phyloP scores from a whole-genome alignment of 2,113 vertebrate genomes.

The Equus quagga region DNA sequence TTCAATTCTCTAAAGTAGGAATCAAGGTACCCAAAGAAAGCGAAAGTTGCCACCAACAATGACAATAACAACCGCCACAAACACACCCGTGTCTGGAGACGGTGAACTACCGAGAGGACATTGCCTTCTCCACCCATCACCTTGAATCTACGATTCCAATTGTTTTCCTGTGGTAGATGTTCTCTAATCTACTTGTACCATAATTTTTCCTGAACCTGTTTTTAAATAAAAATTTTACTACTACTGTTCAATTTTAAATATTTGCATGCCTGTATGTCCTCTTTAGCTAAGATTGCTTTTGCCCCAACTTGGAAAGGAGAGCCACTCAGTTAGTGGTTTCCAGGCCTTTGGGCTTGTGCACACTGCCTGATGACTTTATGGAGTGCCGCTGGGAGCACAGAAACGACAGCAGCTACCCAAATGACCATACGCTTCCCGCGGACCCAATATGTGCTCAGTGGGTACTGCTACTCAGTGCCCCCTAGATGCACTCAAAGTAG shows the following conservation, averaged over 20 bases:
- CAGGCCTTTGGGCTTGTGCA: not conserved
- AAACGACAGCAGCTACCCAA: not conserved
- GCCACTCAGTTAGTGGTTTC: not conserved
- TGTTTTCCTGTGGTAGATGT: not conserved
- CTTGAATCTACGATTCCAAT: not conserved
- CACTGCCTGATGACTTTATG: not conserved
- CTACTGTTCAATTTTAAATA: constrained; percentile 7
- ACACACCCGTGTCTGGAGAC: not conserved
- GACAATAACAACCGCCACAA: not conserved
- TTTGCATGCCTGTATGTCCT: not conserved
- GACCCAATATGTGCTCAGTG: not conserved
- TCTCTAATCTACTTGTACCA: not conserved
- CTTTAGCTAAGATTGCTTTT: not conserved
- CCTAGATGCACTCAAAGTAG: not conserved
- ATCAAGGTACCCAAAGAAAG: not conserved
- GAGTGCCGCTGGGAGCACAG: not conserved
- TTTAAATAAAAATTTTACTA: not conserved
- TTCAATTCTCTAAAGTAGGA: constrained; percentile 1
- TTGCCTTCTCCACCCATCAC: not conserved
- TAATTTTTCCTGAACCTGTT: not conserved
- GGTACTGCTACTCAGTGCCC: not conserved
- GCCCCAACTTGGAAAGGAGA: not conserved
- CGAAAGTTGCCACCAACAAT: not conserved
- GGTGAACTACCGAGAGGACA: not conserved
- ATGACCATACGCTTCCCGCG: not conserved